These are phyloP conservation scores for Notarius lentiginosus DNA, from an alignment of 2,113 vertebrate species.

Conservation along the genomic window DNA sequence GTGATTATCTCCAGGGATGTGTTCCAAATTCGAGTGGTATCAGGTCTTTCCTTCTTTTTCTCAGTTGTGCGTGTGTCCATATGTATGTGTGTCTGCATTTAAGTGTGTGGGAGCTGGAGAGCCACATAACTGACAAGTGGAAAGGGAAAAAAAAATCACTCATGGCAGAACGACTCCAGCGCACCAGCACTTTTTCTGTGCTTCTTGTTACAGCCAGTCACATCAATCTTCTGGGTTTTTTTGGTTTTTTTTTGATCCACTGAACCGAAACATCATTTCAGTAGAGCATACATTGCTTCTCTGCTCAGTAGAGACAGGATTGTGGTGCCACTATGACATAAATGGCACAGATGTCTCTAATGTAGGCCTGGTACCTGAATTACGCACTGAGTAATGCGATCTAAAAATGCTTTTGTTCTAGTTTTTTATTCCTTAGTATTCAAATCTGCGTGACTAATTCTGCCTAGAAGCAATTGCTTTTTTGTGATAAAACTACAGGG, in stretches of 20 bases:
- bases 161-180: constrained; percentile 31
- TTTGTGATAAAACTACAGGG: not conserved
- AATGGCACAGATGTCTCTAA: constrained; percentile 4
- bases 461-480: not conserved
- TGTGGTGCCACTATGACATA: not conserved
- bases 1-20: constrained; percentile 60
- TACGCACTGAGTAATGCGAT: not conserved
- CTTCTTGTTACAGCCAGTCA: constrained; percentile 23
- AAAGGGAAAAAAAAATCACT: constrained; percentile 42
- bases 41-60: constrained; percentile 27
- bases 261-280: not conserved
- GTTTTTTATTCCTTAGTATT: not conserved
- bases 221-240: not conserved
- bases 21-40: constrained; percentile 52
- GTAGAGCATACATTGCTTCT: not conserved
- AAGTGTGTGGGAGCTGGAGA: constrained; percentile 54
- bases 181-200: constrained; percentile 12
- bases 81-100: constrained; percentile 24
- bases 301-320: not conserved
- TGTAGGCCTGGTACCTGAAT: not conserved
- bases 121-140: constrained; percentile 52
- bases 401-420: constrained; percentile 20
- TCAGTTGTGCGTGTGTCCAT: constrained; percentile 20
- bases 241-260: not conserved
- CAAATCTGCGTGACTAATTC: not conserved